These are phyloP conservation scores for Agrochola lychnidis DNA, from an alignment of 2,888 invertebrate species.

Conservation along the genomic window DNA sequence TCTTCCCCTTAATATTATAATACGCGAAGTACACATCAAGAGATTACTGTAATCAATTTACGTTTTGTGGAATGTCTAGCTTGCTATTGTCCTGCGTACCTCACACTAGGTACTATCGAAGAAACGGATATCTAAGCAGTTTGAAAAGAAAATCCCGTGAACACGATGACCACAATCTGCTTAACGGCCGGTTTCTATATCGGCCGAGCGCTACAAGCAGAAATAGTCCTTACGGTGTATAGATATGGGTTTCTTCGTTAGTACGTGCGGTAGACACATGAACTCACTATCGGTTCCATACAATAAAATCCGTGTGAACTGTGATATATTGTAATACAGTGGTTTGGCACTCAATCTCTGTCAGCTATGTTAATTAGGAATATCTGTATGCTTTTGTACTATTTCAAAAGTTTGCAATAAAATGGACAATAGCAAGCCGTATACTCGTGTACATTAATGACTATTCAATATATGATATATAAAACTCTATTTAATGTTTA, in stretches of 20 bases:
- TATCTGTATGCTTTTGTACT: constrained; percentile 78
- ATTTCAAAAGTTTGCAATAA: constrained; percentile 73
- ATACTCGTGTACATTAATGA: constrained; percentile 66
- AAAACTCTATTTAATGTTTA: constrained; percentile 70
- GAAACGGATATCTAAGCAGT: too few species aligned
- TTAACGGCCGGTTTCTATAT: too few species aligned
- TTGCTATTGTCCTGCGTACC: constrained; percentile 78
- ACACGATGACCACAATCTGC: too few species aligned
- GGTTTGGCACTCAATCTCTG: constrained; percentile 85
- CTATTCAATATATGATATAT: constrained; percentile 76
- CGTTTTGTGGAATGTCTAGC: constrained; percentile 68
- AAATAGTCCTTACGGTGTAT: too few species aligned
- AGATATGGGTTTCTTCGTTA: too few species aligned
- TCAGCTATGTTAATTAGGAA: constrained; percentile 67
- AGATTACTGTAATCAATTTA: constrained; percentile 76
- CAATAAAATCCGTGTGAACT: constrained; percentile 50
- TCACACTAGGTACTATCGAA: neutral
- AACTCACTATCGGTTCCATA: constrained; percentile 69
- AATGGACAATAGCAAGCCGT: constrained; percentile 84
- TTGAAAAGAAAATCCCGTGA: too few species aligned
- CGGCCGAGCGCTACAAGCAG: too few species aligned
- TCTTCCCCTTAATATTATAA: constrained; percentile 49
- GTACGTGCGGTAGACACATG: constrained; percentile 39
- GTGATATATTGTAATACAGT: constrained; percentile 70
- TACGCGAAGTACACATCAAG: constrained; percentile 47